phyloP scores from a whole-genome alignment of 2,888 invertebrate species.

The Dryobota labecula region DNA sequence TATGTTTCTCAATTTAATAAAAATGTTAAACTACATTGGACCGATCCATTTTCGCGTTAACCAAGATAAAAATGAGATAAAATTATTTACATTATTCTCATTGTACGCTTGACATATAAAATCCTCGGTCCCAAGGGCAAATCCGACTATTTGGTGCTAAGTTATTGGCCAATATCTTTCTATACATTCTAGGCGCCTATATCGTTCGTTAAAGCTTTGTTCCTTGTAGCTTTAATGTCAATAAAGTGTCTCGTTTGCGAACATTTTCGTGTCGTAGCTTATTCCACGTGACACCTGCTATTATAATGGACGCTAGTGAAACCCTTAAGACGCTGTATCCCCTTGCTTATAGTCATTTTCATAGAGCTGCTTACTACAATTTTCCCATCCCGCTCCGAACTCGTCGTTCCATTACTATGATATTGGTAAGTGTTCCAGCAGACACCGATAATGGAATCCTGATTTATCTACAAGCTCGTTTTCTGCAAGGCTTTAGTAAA shows the following conservation, averaged over 20 bases:
- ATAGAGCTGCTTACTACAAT: neutral
- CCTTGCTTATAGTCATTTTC: neutral
- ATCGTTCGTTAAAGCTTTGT: constrained; percentile 39
- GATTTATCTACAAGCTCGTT: constrained; percentile 40
- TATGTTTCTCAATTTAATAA: constrained; percentile 3
- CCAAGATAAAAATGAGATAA: constrained; percentile 33
- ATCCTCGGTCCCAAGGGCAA: constrained; percentile 39
- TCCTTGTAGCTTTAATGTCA: constrained; percentile 46
- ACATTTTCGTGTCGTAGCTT: constrained; percentile 30
- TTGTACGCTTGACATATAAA: constrained; percentile 51
- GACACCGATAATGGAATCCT: constrained; percentile 46
- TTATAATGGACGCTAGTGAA: neutral
- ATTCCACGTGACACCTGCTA: constrained; percentile 28
- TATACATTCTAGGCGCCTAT: constrained; percentile 26
- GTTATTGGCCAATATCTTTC: constrained; percentile 50
- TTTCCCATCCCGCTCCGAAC: neutral
- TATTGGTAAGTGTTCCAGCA: constrained; percentile 27
- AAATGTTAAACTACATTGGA: constrained; percentile 10
- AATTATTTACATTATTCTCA: constrained; percentile 42
- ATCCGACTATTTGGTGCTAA: constrained; percentile 50
- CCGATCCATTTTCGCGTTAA: constrained; percentile 8
- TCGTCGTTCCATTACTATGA: constrained; percentile 15
- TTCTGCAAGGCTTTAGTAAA: constrained; percentile 45
- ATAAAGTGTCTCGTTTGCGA: constrained; percentile 53
- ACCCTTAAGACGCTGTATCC: constrained; percentile 4